Percentiles rank a stretch among this genome's conserved stretches.
Evolutionary conservation across 2,888 invertebrate species (phyloP).

Genomic region (Eupithecia exiguata): DNA sequence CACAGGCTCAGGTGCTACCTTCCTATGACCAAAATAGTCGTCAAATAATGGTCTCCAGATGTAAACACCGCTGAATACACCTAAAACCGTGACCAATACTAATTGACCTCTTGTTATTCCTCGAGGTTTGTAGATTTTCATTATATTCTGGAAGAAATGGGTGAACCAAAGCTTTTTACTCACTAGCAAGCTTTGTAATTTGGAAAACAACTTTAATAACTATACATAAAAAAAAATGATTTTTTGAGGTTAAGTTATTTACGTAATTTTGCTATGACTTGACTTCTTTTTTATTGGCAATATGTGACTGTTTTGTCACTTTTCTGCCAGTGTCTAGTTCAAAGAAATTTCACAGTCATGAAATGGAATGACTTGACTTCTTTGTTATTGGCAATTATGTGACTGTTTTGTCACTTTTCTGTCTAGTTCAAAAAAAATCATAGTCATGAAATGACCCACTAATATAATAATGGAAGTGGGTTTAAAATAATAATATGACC

Average conservation of each 20-base stretch:
- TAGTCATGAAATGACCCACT: too few species aligned
- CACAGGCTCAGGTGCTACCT: constrained; percentile 38
- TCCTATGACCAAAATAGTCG: constrained; percentile 56
- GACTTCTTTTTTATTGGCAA: too few species aligned
- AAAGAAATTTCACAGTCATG: too few species aligned
- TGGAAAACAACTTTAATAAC: not conserved
- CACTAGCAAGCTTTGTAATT: not conserved
- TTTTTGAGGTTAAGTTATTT: not conserved
- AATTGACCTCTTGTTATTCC: constrained; percentile 72
- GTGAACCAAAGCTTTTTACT: constrained; percentile 3
- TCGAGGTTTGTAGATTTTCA: constrained; percentile 74
- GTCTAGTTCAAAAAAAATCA: too few species aligned
- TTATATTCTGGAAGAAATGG: constrained; percentile 49
- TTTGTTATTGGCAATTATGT: too few species aligned
- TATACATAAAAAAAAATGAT: not conserved
- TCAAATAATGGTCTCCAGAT: constrained; percentile 80
- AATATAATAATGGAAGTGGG: too few species aligned
- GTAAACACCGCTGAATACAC: constrained; percentile 76
- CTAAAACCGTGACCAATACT: constrained; percentile 68
- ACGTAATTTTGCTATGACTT: too few species aligned
- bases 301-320: too few species aligned
- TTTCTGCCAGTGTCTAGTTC: too few species aligned
- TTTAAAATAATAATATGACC: too few species aligned
- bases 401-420: too few species aligned
- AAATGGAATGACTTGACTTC: too few species aligned